phyloP scores from a whole-genome alignment of 2,113 vertebrate genomes.

The Hydrochoerus hydrochaeris region DNA sequence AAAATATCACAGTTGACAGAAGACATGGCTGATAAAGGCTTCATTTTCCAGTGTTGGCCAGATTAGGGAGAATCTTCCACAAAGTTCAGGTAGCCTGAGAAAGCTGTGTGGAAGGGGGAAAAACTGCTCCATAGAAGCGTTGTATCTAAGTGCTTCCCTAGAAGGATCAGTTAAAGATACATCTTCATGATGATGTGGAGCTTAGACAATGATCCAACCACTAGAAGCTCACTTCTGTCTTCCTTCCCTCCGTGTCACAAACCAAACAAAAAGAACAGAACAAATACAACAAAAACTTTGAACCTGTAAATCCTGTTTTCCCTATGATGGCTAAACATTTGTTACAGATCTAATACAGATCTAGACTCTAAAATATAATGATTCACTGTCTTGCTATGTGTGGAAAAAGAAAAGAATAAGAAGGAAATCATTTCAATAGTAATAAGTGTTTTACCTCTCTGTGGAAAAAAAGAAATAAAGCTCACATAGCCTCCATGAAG shows the following conservation, averaged over 20 bases:
- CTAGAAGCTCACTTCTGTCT: background rate
- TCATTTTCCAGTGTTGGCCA: background rate
- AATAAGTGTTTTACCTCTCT: background rate
- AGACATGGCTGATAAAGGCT: background rate
- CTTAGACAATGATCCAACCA: background rate
- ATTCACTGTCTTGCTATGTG: background rate
- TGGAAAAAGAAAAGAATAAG: slow-evolving; percentile 43
- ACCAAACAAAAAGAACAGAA: slow-evolving; percentile 30
- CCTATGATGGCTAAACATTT: background rate
- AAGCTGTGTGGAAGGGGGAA: background rate
- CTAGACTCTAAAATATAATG: slow-evolving; percentile 11
- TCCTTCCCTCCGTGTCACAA: background rate
- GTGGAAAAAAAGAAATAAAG: slow-evolving; percentile 1
- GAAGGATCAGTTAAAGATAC: background rate
- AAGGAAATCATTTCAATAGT: background rate
- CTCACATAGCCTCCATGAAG: background rate
- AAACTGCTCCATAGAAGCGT: background rate
- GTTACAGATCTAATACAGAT: background rate
- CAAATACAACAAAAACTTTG: background rate
- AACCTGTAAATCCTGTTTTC: slow-evolving; percentile 6
- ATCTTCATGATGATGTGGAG: background rate
- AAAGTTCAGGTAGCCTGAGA: background rate
- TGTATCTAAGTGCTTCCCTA: background rate
- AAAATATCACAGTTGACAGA: background rate
- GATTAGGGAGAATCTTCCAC: background rate